Conservation (phyloP, 2,113 vertebrate genomes). For the Semnornis frantzii region DNA sequence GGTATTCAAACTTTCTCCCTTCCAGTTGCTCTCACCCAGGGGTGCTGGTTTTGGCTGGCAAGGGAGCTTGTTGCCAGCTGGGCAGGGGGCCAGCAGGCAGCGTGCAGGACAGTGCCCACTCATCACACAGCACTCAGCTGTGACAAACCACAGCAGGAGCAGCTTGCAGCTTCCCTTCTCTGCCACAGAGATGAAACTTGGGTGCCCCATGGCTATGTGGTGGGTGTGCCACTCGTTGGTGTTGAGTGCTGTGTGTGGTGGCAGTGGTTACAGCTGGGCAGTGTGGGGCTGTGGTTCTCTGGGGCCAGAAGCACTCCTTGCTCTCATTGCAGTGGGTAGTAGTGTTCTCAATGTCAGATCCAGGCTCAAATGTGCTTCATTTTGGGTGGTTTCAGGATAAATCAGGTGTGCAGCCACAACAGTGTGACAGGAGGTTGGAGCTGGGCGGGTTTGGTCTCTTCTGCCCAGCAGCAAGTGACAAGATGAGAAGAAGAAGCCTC, state of each 20-base stretch:
- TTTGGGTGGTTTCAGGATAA: neutral
- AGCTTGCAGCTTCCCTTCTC: fast-evolving
- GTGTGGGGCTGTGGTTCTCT: neutral
- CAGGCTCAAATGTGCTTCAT: neutral
- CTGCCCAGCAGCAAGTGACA: no score
- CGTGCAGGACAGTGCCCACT: fast-evolving
- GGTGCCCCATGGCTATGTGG: neutral
- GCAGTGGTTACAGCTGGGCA: fast-evolving
- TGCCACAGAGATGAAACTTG: neutral
- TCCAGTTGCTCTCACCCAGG: fast-evolving
- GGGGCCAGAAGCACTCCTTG: neutral
- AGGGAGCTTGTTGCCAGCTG: fast-evolving
- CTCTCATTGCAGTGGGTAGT: neutral
- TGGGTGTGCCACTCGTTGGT: neutral
- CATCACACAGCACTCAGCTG: neutral
- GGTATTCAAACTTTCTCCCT: neutral
- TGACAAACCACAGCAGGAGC: neutral
- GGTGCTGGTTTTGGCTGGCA: neutral
- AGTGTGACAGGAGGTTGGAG: no score
- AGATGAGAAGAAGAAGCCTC: no score
- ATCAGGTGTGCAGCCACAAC: fast-evolving
- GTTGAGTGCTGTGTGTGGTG: neutral
- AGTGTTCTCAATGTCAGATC: neutral
- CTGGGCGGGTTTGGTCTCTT: no score
- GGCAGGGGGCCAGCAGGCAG: neutral